These are phyloP conservation scores for Dynastes tityus DNA, from an alignment of 2,888 invertebrate genomes.

Conservation along the genomic window DNA sequence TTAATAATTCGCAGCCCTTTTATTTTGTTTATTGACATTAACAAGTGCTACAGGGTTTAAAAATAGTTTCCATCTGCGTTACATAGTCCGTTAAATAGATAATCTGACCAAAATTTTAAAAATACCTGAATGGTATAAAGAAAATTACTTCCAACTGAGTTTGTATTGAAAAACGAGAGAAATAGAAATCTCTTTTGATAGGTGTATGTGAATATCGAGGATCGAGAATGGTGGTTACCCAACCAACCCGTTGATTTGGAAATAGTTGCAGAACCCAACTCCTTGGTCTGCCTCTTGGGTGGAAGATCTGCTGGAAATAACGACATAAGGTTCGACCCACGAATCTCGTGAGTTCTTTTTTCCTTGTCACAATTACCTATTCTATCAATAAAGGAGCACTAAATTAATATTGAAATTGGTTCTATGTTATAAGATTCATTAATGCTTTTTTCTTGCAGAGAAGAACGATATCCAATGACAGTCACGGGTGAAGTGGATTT, in stretches of 20 bases:
- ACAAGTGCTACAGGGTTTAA: too few species aligned
- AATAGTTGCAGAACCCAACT: conserved; percentile 76
- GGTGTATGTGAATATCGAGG: conserved; percentile 77
- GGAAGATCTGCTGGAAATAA: conserved; percentile 72
- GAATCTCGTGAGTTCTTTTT: conserved; percentile 66
- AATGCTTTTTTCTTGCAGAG: conserved; percentile 60
- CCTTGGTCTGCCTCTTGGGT: conserved; percentile 77
- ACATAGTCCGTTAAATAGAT: too few species aligned
- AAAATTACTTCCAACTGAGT: too few species aligned
- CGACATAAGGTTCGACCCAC: conserved; percentile 71
- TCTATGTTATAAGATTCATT: too few species aligned
- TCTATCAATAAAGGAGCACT: background rate
- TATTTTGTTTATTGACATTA: too few species aligned
- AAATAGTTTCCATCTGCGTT: too few species aligned
- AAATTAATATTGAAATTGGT: too few species aligned
- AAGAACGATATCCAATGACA: conserved; percentile 62
- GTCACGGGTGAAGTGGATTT: conserved; percentile 72
- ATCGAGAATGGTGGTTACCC: conserved; percentile 78
- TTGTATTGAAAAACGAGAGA: too few species aligned
- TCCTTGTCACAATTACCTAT: background rate
- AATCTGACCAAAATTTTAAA: too few species aligned
- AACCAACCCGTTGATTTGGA: conserved; percentile 75
- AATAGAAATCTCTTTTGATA: conserved; percentile 60
- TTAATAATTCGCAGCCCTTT: too few species aligned
- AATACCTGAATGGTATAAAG: too few species aligned